Evolutionary conservation across 2,888 invertebrate genomes (phyloP).

Genomic region (Drosophila imparisetae): DNA sequence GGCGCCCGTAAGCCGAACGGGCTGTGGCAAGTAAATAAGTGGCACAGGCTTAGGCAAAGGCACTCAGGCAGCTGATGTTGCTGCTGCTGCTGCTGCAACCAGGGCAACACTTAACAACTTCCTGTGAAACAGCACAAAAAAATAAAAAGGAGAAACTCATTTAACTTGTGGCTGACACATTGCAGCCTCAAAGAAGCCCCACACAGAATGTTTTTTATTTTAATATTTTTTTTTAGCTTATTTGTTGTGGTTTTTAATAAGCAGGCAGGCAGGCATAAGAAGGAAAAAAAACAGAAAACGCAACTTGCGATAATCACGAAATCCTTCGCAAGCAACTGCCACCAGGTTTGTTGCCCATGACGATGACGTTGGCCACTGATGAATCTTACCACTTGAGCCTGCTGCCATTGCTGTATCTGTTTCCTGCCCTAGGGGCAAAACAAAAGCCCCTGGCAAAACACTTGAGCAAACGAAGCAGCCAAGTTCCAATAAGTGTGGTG

Average conservation of each 20-base stretch:
- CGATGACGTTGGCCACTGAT: slow-evolving; percentile 44
- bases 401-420: slow-evolving; percentile 42
- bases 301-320: slow-evolving; percentile 50
- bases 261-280: slow-evolving; percentile 34
- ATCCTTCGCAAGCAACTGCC: slow-evolving; percentile 53
- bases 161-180: slow-evolving; percentile 72
- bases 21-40: slow-evolving; percentile 58
- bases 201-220: slow-evolving; percentile 51
- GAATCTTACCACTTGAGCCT: slow-evolving; percentile 54
- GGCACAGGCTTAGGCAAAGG: slow-evolving; percentile 59
- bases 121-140: slow-evolving; percentile 39
- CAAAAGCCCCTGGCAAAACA: slow-evolving; percentile 65
- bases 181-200: slow-evolving; percentile 49
- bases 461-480: slow-evolving; percentile 71
- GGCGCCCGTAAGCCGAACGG: slow-evolving; percentile 35
- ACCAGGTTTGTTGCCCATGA: slow-evolving; percentile 35
- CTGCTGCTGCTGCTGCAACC: slow-evolving; percentile 15
- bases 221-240: slow-evolving; percentile 22
- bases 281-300: slow-evolving; percentile 1
- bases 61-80: slow-evolving; percentile 40
- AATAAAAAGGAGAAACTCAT: slow-evolving; percentile 61
- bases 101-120: slow-evolving; percentile 56
- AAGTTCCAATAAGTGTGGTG: slow-evolving; percentile 38
- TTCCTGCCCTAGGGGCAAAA: slow-evolving; percentile 58
- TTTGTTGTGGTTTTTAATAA: slow-evolving; percentile 51